Evolutionary conservation across 2,888 invertebrate species (phyloP).

Genomic region (Phaonia tiefii): DNA sequence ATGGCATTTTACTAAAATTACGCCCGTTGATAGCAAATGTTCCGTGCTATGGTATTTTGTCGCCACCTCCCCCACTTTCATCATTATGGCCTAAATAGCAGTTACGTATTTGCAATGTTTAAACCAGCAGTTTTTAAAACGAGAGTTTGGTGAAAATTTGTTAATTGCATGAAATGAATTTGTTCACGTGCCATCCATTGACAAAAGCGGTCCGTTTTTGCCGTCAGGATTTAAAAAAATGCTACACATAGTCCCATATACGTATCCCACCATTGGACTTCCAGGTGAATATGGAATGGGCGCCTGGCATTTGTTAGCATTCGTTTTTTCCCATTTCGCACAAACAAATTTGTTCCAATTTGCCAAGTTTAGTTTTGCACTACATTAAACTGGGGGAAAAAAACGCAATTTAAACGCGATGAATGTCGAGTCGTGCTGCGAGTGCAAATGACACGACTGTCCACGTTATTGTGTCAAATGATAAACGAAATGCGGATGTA

Average conservation of each 20-base stretch:
- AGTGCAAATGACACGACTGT: conserved; percentile 41
- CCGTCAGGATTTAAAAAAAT: too few species aligned
- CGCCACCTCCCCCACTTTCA: too few species aligned
- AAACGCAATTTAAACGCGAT: conserved; percentile 30
- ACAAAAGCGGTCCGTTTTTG: too few species aligned
- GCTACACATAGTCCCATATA: too few species aligned
- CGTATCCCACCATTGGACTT: background rate
- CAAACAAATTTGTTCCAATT: background rate
- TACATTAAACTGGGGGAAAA: conserved; percentile 26
- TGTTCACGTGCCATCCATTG: background rate
- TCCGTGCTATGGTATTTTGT: too few species aligned
- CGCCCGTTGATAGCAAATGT: too few species aligned
- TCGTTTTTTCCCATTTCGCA: background rate
- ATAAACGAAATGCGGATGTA: conserved; percentile 36
- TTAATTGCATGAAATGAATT: too few species aligned
- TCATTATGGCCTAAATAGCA: too few species aligned
- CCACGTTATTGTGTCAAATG: conserved; percentile 49
- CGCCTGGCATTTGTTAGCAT: background rate
- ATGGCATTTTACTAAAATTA: too few species aligned
- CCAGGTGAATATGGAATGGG: background rate
- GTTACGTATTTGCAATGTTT: too few species aligned
- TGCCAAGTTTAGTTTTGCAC: background rate
- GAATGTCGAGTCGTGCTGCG: conserved; percentile 34
- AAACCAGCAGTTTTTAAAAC: too few species aligned
- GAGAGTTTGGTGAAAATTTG: too few species aligned